phyloP scores from a whole-genome alignment of 2,113 vertebrate species.

The Leptobrachium leishanense region DNA sequence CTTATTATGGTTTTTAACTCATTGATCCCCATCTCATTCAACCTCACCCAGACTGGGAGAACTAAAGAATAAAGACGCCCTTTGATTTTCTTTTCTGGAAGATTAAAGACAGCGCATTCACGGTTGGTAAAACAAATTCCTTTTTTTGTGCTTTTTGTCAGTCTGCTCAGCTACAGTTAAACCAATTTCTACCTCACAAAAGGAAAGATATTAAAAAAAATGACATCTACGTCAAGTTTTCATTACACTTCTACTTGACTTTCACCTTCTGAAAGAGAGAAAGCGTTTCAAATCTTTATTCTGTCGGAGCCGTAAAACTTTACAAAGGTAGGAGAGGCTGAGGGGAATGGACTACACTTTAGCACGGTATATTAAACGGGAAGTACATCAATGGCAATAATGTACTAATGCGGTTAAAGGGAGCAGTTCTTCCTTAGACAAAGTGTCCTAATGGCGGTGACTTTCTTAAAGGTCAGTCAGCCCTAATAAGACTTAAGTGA shows the following conservation, averaged over 20 bases:
- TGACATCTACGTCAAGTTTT: slow-evolving; percentile 65
- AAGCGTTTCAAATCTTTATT: slow-evolving; percentile 55
- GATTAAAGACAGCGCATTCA: slow-evolving; percentile 50
- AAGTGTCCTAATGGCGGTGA: neutral
- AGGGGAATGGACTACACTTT: slow-evolving; percentile 29
- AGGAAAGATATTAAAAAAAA: slow-evolving; percentile 64
- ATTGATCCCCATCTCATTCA: neutral
- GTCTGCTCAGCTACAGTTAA: slow-evolving; percentile 66
- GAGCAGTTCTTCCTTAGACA: neutral
- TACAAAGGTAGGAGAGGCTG: slow-evolving; percentile 32
- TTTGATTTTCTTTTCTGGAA: slow-evolving; percentile 47
- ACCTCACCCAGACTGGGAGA: slow-evolving; percentile 4
- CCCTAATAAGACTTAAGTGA: neutral
- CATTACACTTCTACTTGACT: slow-evolving; percentile 63
- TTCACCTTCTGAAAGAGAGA: slow-evolving; percentile 60
- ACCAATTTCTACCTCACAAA: slow-evolving; percentile 67
- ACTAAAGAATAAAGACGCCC: slow-evolving; percentile 32
- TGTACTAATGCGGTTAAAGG: neutral
- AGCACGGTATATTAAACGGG: neutral
- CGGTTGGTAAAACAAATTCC: slow-evolving; percentile 53
- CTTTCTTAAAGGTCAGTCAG: neutral
- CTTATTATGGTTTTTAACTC: slow-evolving; percentile 21
- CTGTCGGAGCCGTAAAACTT: slow-evolving; percentile 26
- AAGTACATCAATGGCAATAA: neutral
- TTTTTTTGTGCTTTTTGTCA: slow-evolving; percentile 62